phyloP scores from a whole-genome alignment of 2,797 vertebrate genomes.

The Pipistrellus kuhlii region DNA sequence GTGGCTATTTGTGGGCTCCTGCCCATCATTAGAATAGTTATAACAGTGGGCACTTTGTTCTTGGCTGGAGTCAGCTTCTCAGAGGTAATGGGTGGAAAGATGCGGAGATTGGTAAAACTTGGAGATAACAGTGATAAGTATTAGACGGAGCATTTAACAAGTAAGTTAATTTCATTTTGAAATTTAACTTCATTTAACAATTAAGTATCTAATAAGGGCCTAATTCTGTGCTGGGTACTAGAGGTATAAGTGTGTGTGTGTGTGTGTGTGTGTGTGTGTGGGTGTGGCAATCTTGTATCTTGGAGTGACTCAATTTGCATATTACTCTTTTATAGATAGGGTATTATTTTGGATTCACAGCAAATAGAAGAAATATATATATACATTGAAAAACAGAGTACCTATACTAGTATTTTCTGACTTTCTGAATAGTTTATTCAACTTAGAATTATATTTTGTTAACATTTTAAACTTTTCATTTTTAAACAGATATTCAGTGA shows the following conservation, averaged over 20 bases:
- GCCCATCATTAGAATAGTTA: background rate
- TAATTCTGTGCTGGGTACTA: background rate
- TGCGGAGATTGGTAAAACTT: constrained; percentile 5
- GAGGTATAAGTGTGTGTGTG: background rate
- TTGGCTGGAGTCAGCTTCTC: background rate
- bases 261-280: too few relatives aligned
- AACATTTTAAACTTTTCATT: constrained; percentile 58
- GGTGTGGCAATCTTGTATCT: too few relatives aligned
- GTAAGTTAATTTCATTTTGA: too few relatives aligned
- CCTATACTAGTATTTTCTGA: constrained; percentile 18
- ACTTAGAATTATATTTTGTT: constrained; percentile 35
- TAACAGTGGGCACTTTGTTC: background rate
- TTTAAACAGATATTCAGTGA: constrained; percentile 78
- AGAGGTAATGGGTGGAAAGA: background rate
- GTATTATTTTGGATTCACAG: constrained; percentile 50
- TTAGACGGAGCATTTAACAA: background rate
- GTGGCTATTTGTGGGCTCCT: background rate
- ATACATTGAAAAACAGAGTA: constrained; percentile 26
- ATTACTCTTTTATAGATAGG: too few relatives aligned
- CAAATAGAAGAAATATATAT: background rate
- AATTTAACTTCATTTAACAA: background rate
- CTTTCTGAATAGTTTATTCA: constrained; percentile 40
- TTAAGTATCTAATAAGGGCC: background rate
- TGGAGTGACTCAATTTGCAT: too few relatives aligned
- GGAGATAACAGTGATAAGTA: constrained; percentile 8